phyloP scores from a whole-genome alignment of 2,113 vertebrate genomes.

The Hippocampus comes region DNA sequence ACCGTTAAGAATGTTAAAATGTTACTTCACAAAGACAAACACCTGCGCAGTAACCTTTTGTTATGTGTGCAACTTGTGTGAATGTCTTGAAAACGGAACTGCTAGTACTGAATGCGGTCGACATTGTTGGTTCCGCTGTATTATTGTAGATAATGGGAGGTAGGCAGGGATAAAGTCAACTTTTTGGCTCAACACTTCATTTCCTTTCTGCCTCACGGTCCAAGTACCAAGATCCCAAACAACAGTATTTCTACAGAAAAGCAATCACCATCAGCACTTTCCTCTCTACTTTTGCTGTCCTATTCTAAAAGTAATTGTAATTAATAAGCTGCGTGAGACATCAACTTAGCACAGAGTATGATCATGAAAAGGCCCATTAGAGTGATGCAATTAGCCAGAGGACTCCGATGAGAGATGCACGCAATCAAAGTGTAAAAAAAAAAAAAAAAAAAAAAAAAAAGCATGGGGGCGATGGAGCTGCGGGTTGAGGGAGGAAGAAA shows the following conservation, averaged over 20 bases:
- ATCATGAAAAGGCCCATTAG: conserved; percentile 65
- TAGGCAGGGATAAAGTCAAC: conserved; percentile 58
- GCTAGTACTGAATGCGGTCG: background rate
- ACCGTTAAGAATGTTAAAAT: background rate
- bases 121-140: background rate
- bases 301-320: conserved; percentile 56
- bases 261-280: conserved; percentile 63
- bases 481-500: conserved; percentile 47
- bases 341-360: conserved; percentile 58
- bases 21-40: no score
- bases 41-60: no score
- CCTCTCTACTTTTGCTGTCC: conserved; percentile 35
- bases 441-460: conserved; percentile 45
- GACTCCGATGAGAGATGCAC: conserved; percentile 66
- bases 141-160: conserved; percentile 36
- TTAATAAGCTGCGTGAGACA: conserved; percentile 64
- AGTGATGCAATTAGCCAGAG: conserved; percentile 73
- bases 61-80: no score
- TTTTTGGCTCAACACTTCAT: conserved; percentile 49
- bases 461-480: conserved; percentile 50
- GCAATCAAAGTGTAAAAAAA: conserved; percentile 68
- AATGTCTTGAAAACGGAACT: background rate
- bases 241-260: conserved; percentile 47
- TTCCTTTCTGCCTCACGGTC: conserved; percentile 39
- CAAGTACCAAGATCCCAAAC: conserved; percentile 30